Conservation (phyloP, 2,113 vertebrate genomes). For the Melanocharis versteri region DNA sequence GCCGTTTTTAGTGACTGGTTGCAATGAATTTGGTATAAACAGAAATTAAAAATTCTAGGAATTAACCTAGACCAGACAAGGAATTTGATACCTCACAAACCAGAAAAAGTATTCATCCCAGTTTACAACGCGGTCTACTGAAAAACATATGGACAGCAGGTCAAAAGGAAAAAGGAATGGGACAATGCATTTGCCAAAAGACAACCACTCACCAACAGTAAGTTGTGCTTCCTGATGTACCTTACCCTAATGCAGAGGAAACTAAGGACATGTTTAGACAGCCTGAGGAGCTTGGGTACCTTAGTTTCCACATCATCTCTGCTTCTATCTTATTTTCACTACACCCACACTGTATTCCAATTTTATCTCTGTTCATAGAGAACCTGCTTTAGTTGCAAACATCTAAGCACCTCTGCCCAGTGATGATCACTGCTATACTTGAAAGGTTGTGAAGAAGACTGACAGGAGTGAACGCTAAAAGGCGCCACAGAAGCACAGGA, state of each 20-base stretch:
- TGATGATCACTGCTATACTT: not conserved
- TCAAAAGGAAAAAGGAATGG: not conserved
- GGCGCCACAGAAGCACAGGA: rapidly evolving
- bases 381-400: not conserved
- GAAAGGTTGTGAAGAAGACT: not conserved
- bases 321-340: not conserved
- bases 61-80: not conserved
- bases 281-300: not conserved
- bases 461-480: rapidly evolving
- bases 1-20: not conserved
- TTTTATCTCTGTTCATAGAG: rapidly evolving
- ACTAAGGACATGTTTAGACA: not conserved
- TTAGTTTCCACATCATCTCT: not conserved
- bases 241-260: not conserved
- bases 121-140: not conserved
- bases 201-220: not conserved
- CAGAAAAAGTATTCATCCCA: not conserved
- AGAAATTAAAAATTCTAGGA: not conserved
- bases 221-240: not conserved
- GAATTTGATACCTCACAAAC: not conserved
- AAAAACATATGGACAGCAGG: rapidly evolving
- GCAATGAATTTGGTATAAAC: not conserved
- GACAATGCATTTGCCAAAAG: not conserved
- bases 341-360: not conserved
- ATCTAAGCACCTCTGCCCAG: not conserved